Evolutionary conservation across 2,113 vertebrate species (phyloP).

Genomic region (Burhinus oedicnemus): DNA sequence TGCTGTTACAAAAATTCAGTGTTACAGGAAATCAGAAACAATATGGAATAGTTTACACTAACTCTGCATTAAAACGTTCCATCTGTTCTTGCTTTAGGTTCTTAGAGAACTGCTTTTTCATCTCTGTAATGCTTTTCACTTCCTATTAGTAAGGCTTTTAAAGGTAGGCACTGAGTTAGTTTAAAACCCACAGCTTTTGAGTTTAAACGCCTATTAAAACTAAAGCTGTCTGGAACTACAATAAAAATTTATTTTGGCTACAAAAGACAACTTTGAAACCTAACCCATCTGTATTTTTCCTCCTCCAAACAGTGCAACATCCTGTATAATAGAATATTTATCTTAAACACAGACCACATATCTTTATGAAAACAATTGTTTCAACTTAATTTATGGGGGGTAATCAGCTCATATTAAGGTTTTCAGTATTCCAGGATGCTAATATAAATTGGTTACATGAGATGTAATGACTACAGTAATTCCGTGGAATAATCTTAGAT

Average conservation of each 20-base stretch:
- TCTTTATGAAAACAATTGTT: slow-evolving; percentile 62
- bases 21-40: slow-evolving; percentile 71
- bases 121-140: slow-evolving; percentile 71
- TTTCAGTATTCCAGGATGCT: slow-evolving; percentile 24
- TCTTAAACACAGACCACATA: slow-evolving; percentile 60
- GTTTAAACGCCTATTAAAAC: slow-evolving; percentile 69
- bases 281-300: slow-evolving; percentile 64
- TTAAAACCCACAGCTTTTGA: slow-evolving; percentile 66
- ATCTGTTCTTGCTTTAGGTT: slow-evolving; percentile 66
- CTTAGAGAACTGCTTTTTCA: slow-evolving; percentile 60
- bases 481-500: slow-evolving; percentile 9
- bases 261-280: slow-evolving; percentile 58
- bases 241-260: slow-evolving; percentile 66
- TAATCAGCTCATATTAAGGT: slow-evolving; percentile 31
- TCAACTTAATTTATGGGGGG: slow-evolving; percentile 43
- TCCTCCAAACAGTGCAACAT: slow-evolving; percentile 64
- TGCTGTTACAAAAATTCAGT: slow-evolving; percentile 52
- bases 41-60: slow-evolving; percentile 73
- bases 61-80: slow-evolving; percentile 53
- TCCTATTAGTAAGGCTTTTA: slow-evolving; percentile 71
- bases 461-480: not conserved
- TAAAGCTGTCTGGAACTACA: slow-evolving; percentile 63
- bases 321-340: slow-evolving; percentile 64
- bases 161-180: slow-evolving; percentile 53
- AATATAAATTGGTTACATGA: slow-evolving; percentile 36